Evolutionary conservation across 2,113 vertebrate species (phyloP), one percentile per base, ranked within the genome.

Genomic region (Colistium nudipinnis): DNA sequence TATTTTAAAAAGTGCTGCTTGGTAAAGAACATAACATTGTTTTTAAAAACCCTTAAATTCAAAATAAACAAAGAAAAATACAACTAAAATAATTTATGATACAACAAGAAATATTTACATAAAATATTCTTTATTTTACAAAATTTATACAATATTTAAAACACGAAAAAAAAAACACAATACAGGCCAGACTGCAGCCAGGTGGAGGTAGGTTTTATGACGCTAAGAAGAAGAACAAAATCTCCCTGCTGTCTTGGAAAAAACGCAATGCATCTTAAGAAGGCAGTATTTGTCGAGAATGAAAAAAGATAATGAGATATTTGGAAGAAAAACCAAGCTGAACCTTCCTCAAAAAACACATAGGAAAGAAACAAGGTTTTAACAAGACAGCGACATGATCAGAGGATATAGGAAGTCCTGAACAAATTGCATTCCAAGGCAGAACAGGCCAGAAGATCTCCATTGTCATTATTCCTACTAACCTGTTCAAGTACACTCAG

Each of bases 81-180:
- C 72, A 6, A 61, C 61, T 69, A 89, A 87, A 91, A 93, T 92
- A 93, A 92, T 87, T 93, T 91, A 91, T 88, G 47, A 80, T 82
- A 90, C 77, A 89, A 31, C 85, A 80, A 88, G 84, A 70, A 87
- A 86, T 77, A 87, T 89, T 53, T 77, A 87, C 77, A 87, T 57
- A 87, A 68, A 88, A 88, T 78, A 87, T 86, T 51, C 77, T 88
- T 54, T 76, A 85, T 49, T 54, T 57, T 13, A 62, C 67, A 67
- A 72, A 73, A 74, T 76, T 31, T 90, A 64, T 85, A 89, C 84
- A 90, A 57, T 66, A 85, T 81, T 84, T 80, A 79, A 81, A 70
- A 38, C 33, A 66, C 24, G 36, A 65, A 47, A 83, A 74, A 61
- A 36, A 13, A 36, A 25, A 17, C 3, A 43, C 17, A 62, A 43